phyloP scores from a whole-genome alignment of 2,797 vertebrate genomes.

The Petrocephalus schoutedeni region DNA sequence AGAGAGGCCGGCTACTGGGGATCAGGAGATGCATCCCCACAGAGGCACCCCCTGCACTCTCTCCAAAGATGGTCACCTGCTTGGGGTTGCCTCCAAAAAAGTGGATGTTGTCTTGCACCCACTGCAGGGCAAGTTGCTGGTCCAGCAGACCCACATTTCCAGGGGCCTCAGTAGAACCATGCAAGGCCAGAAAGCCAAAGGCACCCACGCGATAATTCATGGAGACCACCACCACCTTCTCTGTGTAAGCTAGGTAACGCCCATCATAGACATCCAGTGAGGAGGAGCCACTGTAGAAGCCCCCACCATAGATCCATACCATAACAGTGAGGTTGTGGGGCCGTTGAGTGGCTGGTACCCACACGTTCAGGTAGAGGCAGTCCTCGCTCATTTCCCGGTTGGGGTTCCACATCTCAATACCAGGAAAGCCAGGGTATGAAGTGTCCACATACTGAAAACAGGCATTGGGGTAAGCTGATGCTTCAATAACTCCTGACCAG shows the following conservation, averaged over 20 bases:
- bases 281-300: conserved; percentile 82
- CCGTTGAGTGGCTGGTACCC: conserved; percentile 70
- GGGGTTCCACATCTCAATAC: conserved; percentile 91
- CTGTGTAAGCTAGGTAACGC: conserved; percentile 72
- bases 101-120: conserved; percentile 79
- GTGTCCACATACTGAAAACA: conserved; percentile 82
- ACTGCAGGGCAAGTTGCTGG: conserved; percentile 80
- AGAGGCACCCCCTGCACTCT: conserved; percentile 82
- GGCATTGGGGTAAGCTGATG: conserved; percentile 65
- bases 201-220: conserved; percentile 87
- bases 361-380: conserved; percentile 86
- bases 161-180: conserved; percentile 78
- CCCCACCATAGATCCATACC: conserved; percentile 91
- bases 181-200: conserved; percentile 82
- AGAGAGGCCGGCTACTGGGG: conserved; percentile 68
- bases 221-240: conserved; percentile 78
- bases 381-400: conserved; percentile 85
- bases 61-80: conserved; percentile 84
- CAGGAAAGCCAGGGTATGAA: conserved; percentile 75
- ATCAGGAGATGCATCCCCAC: conserved; percentile 80
- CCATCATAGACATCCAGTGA: conserved; percentile 89
- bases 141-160: conserved; percentile 85
- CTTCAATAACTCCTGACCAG: conserved; percentile 69
- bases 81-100: conserved; percentile 80
- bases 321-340: conserved; percentile 76